Percentiles rank a stretch among this genome's conserved stretches.
These are phyloP conservation scores for Callyntrura guangdongensis DNA, from an alignment of 2,888 invertebrate genomes.

Conservation along the genomic window DNA sequence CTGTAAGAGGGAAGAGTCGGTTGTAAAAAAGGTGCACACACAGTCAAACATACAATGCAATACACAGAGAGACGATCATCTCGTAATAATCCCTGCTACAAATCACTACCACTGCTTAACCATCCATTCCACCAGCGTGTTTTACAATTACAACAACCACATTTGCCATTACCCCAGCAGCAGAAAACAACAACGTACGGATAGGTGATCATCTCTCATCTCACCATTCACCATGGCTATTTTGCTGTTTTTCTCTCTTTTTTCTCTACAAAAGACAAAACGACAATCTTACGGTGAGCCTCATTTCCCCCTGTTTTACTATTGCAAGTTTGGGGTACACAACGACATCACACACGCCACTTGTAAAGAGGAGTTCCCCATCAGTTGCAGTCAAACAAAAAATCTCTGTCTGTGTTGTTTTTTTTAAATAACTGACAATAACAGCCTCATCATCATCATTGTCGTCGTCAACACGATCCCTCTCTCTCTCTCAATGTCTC, in stretches of 20 bases:
- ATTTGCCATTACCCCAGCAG: too few species aligned
- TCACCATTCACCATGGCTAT: neutral
- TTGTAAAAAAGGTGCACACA: slow-evolving; percentile 3
- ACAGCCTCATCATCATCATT: neutral
- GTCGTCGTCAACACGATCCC: slow-evolving; percentile 4
- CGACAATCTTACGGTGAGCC: too few species aligned
- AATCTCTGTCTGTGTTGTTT: too few species aligned
- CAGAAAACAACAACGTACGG: too few species aligned
- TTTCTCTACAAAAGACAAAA: neutral
- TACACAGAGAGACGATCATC: neutral
- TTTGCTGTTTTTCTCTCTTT: neutral
- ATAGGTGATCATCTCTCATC: neutral
- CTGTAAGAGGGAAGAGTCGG: neutral
- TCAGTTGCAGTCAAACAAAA: too few species aligned
- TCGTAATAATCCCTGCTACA: slow-evolving; percentile 23
- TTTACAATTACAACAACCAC: too few species aligned
- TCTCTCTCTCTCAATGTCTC: too few species aligned
- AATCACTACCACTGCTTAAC: neutral
- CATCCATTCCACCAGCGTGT: too few species aligned
- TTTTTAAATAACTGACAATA: neutral
- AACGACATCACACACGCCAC: too few species aligned
- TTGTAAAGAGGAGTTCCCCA: too few species aligned
- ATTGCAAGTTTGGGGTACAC: too few species aligned
- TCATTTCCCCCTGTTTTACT: too few species aligned
- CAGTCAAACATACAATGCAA: neutral